Evolutionary conservation across 1,140 invertebrate species (phyloP), one percentile per base, ranked within the genome.

Genomic region (Ips typographus): DNA sequence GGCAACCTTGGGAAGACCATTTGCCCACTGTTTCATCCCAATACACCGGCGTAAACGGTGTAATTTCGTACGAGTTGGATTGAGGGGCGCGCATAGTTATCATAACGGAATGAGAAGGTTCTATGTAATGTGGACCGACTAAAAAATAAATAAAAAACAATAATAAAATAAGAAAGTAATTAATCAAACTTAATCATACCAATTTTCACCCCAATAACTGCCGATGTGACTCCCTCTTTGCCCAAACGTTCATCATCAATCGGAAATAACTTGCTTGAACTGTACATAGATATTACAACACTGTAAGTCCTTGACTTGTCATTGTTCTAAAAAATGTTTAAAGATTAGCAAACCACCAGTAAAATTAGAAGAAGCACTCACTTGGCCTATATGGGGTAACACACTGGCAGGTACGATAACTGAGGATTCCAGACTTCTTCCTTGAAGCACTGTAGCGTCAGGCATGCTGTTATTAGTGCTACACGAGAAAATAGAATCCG

Each of bases 1-100:
- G 81, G 77, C 91, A 93, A 41, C 89, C 90, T 51, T 88, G 82
- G 22, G 85, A 87, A 1, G 86, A 86, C 88, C 93, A 92, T 8
- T 84, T 85, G 42, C 89, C 89, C 40, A 82, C 82, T 4, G 80
- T 80, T 2, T 83, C 78, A 76, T 92, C 86, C 89, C 90, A 92
- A 82, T 89, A 87, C 1, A 88, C 90, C 3, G 90, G 88, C 44
- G 78, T 80, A 2, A 85, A 84, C 40, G 81, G 81, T 40, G 79
- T 84, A 3, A 80, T 75, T 4, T 81, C 75, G 76, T 85, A 76
- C n/a, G 67, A 53, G 7, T 64, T 72, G 2, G 80, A 82, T 1
- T 81, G 78, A 65, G 82, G 81, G 0, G 84, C 83, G 62, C 85
- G 83, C 51, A 93, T 76, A 80, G 88, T 88, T 1, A 92, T 79